These are phyloP conservation scores for Anastrepha ludens DNA, from an alignment of 1,140 invertebrate genomes.

Conservation along the genomic window DNA sequence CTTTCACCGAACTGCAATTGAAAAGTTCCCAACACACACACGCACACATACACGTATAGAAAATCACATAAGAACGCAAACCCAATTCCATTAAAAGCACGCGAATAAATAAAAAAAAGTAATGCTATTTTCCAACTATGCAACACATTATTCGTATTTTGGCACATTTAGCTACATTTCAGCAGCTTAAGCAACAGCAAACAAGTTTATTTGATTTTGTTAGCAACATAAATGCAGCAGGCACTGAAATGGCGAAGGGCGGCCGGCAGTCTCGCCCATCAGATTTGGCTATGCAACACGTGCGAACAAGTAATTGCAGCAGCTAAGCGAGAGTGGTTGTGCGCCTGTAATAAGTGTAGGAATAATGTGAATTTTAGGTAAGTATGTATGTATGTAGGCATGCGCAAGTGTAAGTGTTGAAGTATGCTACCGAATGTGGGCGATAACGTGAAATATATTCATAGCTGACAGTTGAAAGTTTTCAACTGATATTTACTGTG, in stretches of 20 bases:
- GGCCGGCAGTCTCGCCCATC: not conserved
- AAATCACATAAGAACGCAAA: not conserved
- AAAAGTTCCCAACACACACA: not conserved
- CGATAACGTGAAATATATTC: not conserved
- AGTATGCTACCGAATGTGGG: not conserved
- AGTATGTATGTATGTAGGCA: not conserved
- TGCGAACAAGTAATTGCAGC: not conserved
- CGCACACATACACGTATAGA: not conserved
- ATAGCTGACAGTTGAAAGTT: too few species aligned
- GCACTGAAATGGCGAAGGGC: not conserved
- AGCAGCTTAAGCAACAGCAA: constrained; percentile 39
- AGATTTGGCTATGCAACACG: constrained; percentile 22
- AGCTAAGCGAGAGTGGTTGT: not conserved
- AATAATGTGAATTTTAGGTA: not conserved
- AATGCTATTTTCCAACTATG: constrained; percentile 28
- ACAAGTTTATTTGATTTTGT: constrained; percentile 43
- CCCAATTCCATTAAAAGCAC: not conserved
- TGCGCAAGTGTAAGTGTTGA: not conserved
- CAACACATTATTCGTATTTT: constrained; percentile 39
- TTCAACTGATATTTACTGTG: too few species aligned
- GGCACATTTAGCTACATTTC: constrained; percentile 28
- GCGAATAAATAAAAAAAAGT: not conserved
- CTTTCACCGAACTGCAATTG: not conserved
- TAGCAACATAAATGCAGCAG: constrained; percentile 1
- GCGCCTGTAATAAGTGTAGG: not conserved